These are phyloP conservation scores for Pavo muticus DNA, from an alignment of 2,113 vertebrate genomes.

Conservation along the genomic window DNA sequence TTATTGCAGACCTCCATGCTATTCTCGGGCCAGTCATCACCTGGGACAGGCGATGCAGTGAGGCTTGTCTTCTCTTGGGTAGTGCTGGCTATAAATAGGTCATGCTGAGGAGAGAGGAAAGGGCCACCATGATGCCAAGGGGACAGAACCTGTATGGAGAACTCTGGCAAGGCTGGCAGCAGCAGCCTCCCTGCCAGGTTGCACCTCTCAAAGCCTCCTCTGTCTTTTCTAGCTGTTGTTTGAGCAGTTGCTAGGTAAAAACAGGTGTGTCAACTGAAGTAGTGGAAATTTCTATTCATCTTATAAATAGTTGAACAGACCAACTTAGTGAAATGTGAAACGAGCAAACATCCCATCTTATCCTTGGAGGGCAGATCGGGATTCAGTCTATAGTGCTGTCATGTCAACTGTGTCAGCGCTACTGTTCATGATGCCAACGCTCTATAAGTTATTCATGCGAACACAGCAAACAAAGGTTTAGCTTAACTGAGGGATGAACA, in stretches of 20 bases:
- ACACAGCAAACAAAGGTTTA: constrained; percentile 75
- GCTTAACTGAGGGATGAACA: constrained; percentile 64
- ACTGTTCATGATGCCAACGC: constrained; percentile 64
- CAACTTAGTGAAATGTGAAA: constrained; percentile 77
- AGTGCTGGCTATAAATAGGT: background rate
- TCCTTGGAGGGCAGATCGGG: constrained; percentile 69
- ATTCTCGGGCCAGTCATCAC: fast-evolving
- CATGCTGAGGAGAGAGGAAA: background rate
- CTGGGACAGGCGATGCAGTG: background rate
- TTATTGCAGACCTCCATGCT: background rate
- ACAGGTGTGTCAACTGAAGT: constrained; percentile 77
- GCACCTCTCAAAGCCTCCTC: background rate
- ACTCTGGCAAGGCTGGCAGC: background rate
- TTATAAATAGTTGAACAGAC: constrained; percentile 85
- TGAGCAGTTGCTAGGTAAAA: constrained; percentile 75
- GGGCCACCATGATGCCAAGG: background rate
- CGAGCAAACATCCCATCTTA: constrained; percentile 79
- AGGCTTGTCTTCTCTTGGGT: background rate
- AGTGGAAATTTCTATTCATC: constrained; percentile 85
- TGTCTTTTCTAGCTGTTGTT: constrained; percentile 40
- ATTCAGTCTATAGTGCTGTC: constrained; percentile 75
- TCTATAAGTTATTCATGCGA: constrained; percentile 81
- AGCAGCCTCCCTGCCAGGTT: background rate
- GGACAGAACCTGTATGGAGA: background rate
- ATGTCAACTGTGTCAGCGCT: constrained; percentile 69